Evolutionary conservation across 2,888 invertebrate genomes (phyloP), one percentile per base, ranked within the genome.

Genomic region (Liposcelis brunnea): DNA sequence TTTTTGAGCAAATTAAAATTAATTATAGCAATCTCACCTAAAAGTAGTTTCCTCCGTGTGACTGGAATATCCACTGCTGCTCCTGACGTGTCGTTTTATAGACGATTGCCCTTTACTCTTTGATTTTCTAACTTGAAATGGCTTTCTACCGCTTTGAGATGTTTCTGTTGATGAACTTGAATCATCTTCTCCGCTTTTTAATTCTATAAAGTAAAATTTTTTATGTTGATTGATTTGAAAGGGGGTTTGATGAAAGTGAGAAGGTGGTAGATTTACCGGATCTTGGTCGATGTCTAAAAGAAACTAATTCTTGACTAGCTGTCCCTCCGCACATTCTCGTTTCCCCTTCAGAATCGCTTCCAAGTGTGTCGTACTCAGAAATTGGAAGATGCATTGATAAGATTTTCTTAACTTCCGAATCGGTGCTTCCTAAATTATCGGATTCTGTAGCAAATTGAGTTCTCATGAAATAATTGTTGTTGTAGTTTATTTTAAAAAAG

Each of bases 361-460:
- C 35, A 60, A 78, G 71, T 59, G 79, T 79, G 71, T 87, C 87
- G 72, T 87, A 86, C 72, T 86, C 87, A 76, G 83, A 83, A 79
- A 84, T 84, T 71, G 84, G 83, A 74, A 84, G 80, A 77, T 84
- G 84, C 69, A 84, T 80, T 65, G 83, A 82, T 78, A 84, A 67
- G 75, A 84, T 84, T 78, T 84, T 83, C 79, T 83, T 83, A 71
- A 84, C 83, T 76, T 87, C 86, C 69, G 86, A 86, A 76, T 87
- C 86, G 74, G 86, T 86, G 65, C 85, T 86, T 70, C 87, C 86
- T 77, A 85, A 77, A 79, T 85, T 86, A 79, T 85, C 86, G 70
- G 83, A 83, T 74, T 89, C 81, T 80, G 80, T n/a, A n/a, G n/a
- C 58, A 72, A 74, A 32, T 32, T 32, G n/a, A 10, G n/a, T n/a